These are phyloP conservation scores for Pelagia noctiluca DNA, from an alignment of 30 jellyfish, hydroid and myxozoan species.

Conservation along the genomic window DNA sequence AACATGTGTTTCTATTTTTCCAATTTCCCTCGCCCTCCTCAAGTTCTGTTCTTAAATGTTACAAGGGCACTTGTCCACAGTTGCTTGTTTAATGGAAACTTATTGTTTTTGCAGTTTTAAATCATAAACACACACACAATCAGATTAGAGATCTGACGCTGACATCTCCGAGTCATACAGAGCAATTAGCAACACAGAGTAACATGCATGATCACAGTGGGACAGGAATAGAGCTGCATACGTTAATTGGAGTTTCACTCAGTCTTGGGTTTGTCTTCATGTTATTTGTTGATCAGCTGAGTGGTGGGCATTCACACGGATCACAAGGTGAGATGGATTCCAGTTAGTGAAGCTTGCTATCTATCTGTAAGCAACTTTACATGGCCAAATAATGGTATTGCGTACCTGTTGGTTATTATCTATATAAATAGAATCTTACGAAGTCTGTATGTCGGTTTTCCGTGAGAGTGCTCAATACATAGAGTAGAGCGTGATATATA, in stretches of 20 bases:
- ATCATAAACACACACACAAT: conserved; percentile 13
- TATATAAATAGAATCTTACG: too few species aligned
- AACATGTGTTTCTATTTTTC: neutral
- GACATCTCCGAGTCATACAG: conserved; percentile 34
- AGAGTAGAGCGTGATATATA: too few species aligned
- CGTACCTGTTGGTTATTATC: too few species aligned
- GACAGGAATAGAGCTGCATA: conserved; percentile 80
- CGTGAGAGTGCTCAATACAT: too few species aligned
- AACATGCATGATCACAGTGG: conserved; percentile 34
- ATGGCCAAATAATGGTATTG: too few species aligned
- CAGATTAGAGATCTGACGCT: neutral
- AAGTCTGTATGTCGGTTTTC: too few species aligned
- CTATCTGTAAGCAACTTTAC: too few species aligned
- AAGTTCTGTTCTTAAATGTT: neutral
- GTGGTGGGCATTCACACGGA: conserved; percentile 96
- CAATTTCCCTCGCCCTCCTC: neutral
- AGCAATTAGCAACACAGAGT: neutral
- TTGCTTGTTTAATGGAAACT: neutral
- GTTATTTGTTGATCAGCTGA: conserved; percentile 89
- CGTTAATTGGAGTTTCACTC: conserved; percentile 90
- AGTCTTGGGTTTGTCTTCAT: conserved; percentile 90
- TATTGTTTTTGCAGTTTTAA: neutral
- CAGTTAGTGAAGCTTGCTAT: too few species aligned
- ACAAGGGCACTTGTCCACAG: neutral
- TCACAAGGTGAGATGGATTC: conserved; percentile 57